Percentiles rank a stretch among this genome's conserved stretches.
These are phyloP conservation scores for Crocuta crocuta DNA, from an alignment of 2,113 vertebrate genomes.

Conservation along the genomic window DNA sequence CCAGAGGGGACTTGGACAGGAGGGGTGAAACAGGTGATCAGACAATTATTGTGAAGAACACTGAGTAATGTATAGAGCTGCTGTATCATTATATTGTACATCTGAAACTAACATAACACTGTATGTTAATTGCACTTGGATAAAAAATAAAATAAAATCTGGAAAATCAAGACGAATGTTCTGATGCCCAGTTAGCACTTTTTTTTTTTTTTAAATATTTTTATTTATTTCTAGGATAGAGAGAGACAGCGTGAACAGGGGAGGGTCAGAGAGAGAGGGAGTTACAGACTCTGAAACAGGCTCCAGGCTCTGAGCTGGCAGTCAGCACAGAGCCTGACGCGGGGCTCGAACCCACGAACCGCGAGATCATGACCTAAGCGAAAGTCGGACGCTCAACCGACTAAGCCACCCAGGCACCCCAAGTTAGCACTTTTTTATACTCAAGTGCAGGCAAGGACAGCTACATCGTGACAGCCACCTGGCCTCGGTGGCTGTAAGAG, in stretches of 20 bases:
- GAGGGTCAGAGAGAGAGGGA: too few relatives aligned
- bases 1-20: neutral
- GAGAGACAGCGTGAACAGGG: too few relatives aligned
- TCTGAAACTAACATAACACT: neutral
- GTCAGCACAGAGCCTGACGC: too few relatives aligned
- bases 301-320: too few relatives aligned
- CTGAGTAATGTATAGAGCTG: neutral
- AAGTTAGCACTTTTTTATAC: neutral
- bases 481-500: neutral
- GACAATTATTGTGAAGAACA: neutral
- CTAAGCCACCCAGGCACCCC: too few relatives aligned
- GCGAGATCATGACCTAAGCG: too few relatives aligned
- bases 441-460: neutral
- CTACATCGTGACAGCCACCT: neutral
- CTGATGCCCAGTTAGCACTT: neutral
- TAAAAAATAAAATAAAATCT: neutral
- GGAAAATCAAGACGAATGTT: neutral
- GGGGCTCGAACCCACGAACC: too few relatives aligned
- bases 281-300: too few relatives aligned
- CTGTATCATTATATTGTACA: neutral
- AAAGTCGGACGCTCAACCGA: too few relatives aligned
- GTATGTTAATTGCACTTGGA: neutral
- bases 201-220: too few relatives aligned
- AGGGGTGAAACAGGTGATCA: neutral
- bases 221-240: too few relatives aligned